phyloP scores from a whole-genome alignment of 2,113 vertebrate genomes.

The Oenanthe melanoleuca region DNA sequence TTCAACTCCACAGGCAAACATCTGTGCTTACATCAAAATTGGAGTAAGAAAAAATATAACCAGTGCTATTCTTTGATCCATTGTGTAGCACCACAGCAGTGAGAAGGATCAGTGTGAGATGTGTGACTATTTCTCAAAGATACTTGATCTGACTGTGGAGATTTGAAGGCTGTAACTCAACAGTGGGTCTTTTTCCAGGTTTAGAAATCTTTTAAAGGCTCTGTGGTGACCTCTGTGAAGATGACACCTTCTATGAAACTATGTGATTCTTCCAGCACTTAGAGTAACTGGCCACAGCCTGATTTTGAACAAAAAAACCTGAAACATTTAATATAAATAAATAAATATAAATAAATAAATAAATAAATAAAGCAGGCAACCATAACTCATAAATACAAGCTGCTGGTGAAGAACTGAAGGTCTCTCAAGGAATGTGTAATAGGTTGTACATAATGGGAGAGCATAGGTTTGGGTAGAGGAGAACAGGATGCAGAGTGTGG shows the following conservation, averaged over 20 bases:
- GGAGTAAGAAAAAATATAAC: neutral
- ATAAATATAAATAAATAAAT: no score
- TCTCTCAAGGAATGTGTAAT: neutral
- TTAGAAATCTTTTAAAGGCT: neutral
- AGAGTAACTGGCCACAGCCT: neutral
- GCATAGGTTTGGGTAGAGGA: neutral
- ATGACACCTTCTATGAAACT: neutral
- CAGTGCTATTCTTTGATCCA: neutral
- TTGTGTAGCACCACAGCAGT: neutral
- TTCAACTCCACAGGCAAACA: neutral
- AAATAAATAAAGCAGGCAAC: neutral
- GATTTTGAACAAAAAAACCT: neutral
- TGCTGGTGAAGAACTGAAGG: neutral
- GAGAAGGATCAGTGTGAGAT: neutral
- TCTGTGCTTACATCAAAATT: neutral
- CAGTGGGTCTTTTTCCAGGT: neutral
- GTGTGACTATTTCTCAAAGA: neutral
- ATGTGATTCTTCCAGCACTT: neutral
- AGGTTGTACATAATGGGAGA: neutral
- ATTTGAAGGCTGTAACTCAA: neutral
- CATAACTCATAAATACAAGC: neutral
- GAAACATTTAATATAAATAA: no score
- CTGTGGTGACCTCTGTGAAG: neutral
- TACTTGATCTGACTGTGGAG: neutral
- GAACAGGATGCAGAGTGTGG: neutral